Evolutionary conservation across 2,113 vertebrate species (phyloP).

Genomic region (Syngnathus typhle): DNA sequence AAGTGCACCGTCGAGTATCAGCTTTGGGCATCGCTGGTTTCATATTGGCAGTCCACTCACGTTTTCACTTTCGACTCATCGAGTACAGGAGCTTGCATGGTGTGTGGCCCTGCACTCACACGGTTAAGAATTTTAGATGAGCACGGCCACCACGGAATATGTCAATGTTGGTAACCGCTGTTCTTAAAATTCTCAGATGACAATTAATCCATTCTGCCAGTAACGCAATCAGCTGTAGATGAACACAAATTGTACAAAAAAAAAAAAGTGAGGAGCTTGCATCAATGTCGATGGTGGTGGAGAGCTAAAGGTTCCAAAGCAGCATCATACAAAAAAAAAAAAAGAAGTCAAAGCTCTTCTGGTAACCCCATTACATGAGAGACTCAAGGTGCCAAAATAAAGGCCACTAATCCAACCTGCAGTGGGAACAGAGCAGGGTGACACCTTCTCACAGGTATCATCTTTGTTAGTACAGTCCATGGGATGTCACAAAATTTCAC

Average conservation of each 20-base stretch:
- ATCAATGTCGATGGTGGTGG: background rate
- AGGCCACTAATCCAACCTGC: background rate
- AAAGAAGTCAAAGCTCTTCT: too few relatives aligned
- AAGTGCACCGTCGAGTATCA: background rate
- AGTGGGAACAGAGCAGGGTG: conserved; percentile 5
- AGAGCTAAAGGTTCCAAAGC: background rate
- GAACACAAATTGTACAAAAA: background rate
- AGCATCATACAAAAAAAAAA: background rate
- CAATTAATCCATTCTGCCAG: background rate
- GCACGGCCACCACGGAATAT: background rate
- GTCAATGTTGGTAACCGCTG: background rate
- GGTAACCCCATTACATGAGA: too few relatives aligned
- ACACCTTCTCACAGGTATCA: conserved; percentile 10
- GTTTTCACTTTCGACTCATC: background rate
- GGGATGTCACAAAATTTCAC: background rate
- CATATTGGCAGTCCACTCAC: background rate
- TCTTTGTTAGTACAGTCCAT: background rate
- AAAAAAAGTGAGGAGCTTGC: background rate
- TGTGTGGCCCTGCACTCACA: background rate
- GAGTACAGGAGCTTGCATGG: background rate
- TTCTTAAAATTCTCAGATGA: background rate
- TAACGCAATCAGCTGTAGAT: background rate
- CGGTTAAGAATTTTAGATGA: background rate
- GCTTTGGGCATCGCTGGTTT: background rate
- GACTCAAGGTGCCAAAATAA: too few relatives aligned